Percentiles rank a stretch among this genome's conserved stretches.
phyloP scores from a whole-genome alignment of 35 echinoderm and acorn worm genomes.

The Ptychodera flava region DNA sequence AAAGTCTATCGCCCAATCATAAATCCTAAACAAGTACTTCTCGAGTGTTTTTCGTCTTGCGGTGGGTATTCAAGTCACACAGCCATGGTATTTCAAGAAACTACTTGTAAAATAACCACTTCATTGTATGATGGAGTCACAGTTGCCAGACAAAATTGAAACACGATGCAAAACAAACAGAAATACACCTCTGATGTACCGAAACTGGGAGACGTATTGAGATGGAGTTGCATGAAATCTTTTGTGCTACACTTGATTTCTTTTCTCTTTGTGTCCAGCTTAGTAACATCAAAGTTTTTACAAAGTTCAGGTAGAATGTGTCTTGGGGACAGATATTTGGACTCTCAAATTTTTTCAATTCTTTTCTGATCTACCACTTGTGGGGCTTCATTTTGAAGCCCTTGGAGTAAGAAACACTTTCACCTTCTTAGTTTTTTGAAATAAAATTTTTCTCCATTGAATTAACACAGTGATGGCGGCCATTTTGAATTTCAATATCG shows the following conservation, averaged over 20 bases:
- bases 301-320: no score
- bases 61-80: no score
- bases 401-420: no score
- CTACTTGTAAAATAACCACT: conserved; percentile 4
- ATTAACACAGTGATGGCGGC: no score
- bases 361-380: no score
- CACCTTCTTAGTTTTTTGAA: no score
- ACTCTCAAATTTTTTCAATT: no score
- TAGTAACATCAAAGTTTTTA: not conserved
- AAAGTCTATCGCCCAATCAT: not conserved
- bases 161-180: not conserved
- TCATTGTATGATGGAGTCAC: not conserved
- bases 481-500: no score
- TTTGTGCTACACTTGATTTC: conserved; percentile 3
- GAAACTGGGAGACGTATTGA: not conserved
- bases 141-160: not conserved
- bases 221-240: not conserved
- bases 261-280: no score
- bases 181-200: not conserved
- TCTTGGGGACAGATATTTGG: no score
- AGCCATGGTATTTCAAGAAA: not conserved
- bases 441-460: no score
- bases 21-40: not conserved
- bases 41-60: not conserved
- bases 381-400: no score